Conservation (phyloP, 1,140 invertebrate species). For the Anadara kagoshimensis region DNA sequence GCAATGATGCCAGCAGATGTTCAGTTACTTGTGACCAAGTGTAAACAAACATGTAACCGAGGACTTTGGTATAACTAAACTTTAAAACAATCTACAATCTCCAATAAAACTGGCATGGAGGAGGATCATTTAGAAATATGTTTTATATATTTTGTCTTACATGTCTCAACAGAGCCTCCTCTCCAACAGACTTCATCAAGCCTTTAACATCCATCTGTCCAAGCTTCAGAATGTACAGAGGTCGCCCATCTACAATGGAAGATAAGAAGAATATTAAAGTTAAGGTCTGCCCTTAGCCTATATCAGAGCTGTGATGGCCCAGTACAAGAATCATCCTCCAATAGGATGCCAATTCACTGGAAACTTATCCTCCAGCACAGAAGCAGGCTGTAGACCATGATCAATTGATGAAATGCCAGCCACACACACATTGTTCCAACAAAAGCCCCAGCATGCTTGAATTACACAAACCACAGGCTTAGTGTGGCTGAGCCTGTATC, state of each 20-base stretch:
- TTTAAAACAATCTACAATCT: background rate
- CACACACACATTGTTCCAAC: no score
- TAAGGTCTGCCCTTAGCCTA: no score
- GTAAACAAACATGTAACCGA: no score
- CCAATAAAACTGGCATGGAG: background rate
- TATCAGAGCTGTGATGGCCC: no score
- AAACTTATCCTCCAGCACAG: background rate
- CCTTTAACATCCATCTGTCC: conserved; percentile 96
- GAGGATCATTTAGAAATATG: background rate
- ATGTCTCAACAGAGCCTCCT: conserved; percentile 92
- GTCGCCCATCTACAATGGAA: conserved; percentile 84
- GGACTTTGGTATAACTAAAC: background rate
- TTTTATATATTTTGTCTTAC: conserved; percentile 75
- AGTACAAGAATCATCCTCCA: no score
- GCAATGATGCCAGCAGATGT: no score
- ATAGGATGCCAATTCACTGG: background rate
- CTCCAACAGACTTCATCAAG: conserved; percentile 91
- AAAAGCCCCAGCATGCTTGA: no score
- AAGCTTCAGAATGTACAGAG: conserved; percentile 88
- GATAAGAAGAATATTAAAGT: background rate
- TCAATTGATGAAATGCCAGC: no score
- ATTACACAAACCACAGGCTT: no score
- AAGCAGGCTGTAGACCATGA: no score
- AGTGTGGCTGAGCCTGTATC: no score
- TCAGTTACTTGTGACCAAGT: no score